Conservation (phyloP, 1,140 invertebrate species). For the Magallana angulata region DNA sequence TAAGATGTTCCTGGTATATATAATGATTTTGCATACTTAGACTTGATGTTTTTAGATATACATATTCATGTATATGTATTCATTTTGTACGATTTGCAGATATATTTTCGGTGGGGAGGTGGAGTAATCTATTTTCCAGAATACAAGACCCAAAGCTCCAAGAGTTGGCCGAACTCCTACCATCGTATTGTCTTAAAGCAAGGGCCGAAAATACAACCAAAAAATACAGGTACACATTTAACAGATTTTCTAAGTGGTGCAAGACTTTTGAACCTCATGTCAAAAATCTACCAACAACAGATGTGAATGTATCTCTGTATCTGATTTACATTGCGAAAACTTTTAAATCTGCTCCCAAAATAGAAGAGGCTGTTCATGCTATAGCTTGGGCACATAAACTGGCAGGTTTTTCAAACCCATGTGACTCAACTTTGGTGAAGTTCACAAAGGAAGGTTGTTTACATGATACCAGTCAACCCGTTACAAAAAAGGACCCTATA, state of each 20-base stretch:
- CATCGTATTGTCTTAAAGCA: slow-evolving; percentile 24
- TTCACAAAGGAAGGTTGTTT: slow-evolving; percentile 25
- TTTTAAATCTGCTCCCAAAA: slow-evolving; percentile 12
- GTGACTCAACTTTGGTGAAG: slow-evolving; percentile 38
- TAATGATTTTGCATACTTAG: too few relatives aligned
- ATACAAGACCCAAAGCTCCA: neutral
- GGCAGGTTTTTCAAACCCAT: slow-evolving; percentile 23
- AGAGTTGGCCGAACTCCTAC: neutral
- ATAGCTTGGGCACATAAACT: slow-evolving; percentile 42
- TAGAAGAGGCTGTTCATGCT: slow-evolving; percentile 25
- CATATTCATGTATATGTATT: too few relatives aligned
- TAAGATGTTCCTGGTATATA: too few relatives aligned
- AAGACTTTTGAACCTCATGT: neutral
- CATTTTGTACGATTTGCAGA: neutral
- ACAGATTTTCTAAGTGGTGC: slow-evolving; percentile 19
- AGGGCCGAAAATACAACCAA: neutral
- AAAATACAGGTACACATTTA: slow-evolving; percentile 5
- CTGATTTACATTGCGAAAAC: slow-evolving; percentile 32
- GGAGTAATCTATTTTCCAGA: neutral
- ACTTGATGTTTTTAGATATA: too few relatives aligned
- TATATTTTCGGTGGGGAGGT: neutral
- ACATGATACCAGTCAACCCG: neutral
- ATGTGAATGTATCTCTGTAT: neutral
- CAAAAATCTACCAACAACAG: slow-evolving; percentile 24
- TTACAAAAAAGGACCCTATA: slow-evolving; percentile 46